Base-by-base conservation (phyloP, 2,797 vertebrate genomes). In the Argya squamiceps region DNA sequence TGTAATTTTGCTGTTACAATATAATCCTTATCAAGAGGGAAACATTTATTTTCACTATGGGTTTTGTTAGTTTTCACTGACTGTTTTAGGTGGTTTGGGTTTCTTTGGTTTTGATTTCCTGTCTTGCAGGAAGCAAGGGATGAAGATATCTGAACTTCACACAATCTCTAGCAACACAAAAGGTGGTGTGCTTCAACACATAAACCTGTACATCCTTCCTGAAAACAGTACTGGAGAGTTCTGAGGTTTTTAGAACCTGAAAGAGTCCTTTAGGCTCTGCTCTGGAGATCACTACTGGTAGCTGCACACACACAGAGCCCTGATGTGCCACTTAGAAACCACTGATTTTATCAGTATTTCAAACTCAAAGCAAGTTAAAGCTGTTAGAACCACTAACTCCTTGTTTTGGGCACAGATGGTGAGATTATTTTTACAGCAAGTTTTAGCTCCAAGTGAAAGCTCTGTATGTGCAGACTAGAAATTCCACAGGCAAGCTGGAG, bases 401-500 rank as follows among this genome's bases (percentile, higher is more conserved):
- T 68, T 41, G 3, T 46, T 93, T 63, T 52, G 62, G 74, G 88
- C 69, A 92, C 92, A 97, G 93, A 96, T 92, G 94, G 94, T 12
- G 47, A 96, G 90, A 90, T 95, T 94, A 96, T 95, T 97, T 96
- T 95, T 92, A 94, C 77, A 93, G 69, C 39, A 59, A 81, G 27
- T 49, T 92, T 93, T 69, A 93, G 58, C 67, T 87, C 43, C 39
- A 43, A 67, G 43, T 81, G 79, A 94, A 83, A 81, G 79, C 55
- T 71, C 39, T 59, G 55, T 59, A 56, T 8, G 36, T 53, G 55
- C 83, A 84, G 43, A 64, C 88, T 19, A 65, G 63, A 86, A 88
- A 93, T 65, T 73, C 80, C 59, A 69, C 26, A 36, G 55, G 76
- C 74, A 89, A 84, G 67, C 65, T 75, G 62, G 37, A 69, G 82